Conservation (phyloP, 2,888 invertebrate genomes). For the Beris chalybata region DNA sequence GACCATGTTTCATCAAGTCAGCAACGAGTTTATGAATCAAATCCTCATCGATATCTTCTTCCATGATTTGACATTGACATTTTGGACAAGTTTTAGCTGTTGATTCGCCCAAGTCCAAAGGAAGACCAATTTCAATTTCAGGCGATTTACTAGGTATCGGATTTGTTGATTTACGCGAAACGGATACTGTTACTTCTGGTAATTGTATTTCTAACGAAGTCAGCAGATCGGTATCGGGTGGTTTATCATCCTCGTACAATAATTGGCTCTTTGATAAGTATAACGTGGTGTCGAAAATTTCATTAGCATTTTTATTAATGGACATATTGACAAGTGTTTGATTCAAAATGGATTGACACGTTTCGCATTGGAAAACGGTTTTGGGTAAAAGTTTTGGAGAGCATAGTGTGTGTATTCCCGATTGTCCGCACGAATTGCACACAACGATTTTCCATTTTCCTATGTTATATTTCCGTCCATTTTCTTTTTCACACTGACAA, state of each 20-base stretch:
- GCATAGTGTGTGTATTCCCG: slow-evolving; percentile 43
- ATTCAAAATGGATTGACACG: slow-evolving; percentile 2
- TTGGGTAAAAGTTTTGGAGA: neutral
- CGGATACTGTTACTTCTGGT: no score
- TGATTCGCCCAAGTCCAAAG: no score
- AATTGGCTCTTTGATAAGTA: neutral
- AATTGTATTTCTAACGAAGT: neutral
- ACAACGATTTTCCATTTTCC: slow-evolving; percentile 42
- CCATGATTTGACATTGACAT: neutral
- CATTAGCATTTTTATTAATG: neutral
- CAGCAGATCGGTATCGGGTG: neutral
- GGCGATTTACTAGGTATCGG: neutral
- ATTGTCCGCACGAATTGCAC: slow-evolving; percentile 46
- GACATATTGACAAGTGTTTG: neutral
- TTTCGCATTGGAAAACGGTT: neutral
- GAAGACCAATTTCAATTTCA: no score
- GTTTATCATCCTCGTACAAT: neutral
- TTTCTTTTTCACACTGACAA: slow-evolving; percentile 67
- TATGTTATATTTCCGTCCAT: slow-evolving; percentile 58
- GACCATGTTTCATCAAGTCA: neutral
- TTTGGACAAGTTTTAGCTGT: neutral
- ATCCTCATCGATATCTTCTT: slow-evolving; percentile 8
- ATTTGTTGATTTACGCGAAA: neutral
- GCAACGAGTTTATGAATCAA: slow-evolving; percentile 14
- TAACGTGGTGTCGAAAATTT: neutral